phyloP scores from a whole-genome alignment of 37 sponge, comb jelly and placozoan genomes.

The Spongilla lacustris region DNA sequence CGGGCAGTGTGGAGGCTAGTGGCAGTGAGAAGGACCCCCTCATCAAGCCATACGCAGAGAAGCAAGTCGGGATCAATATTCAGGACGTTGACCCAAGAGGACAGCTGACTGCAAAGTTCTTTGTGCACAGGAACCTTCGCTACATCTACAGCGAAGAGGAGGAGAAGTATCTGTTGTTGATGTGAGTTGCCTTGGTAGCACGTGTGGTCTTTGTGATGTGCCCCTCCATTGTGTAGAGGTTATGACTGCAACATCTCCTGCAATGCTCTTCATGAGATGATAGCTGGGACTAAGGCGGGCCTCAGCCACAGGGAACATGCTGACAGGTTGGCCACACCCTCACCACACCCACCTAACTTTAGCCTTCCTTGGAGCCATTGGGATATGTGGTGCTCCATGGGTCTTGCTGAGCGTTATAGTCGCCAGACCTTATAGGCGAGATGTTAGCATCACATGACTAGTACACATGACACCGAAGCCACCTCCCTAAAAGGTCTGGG shows the following conservation, averaged over 20 bases:
- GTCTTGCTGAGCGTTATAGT: too few relatives aligned
- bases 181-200: neutral
- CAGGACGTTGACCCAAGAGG: constrained; percentile 1
- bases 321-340: too few relatives aligned
- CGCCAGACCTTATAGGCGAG: too few relatives aligned
- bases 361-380: too few relatives aligned
- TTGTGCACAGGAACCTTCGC: constrained; percentile 27
- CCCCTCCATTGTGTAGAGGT: neutral
- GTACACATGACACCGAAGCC: too few relatives aligned
- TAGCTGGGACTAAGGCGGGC: neutral
- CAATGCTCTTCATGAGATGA: constrained; percentile 31
- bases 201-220: too few relatives aligned
- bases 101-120: neutral
- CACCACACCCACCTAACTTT: too few relatives aligned
- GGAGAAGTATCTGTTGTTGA: constrained; percentile 25
- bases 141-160: constrained; percentile 31
- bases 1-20: neutral
- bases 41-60: neutral
- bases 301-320: too few relatives aligned
- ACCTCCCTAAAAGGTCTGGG: too few relatives aligned
- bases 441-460: too few relatives aligned
- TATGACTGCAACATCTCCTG: constrained; percentile 27
- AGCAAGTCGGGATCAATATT: neutral
- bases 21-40: neutral
- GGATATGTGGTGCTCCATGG: too few relatives aligned